Base-by-base conservation (phyloP, 2,888 invertebrate species). In the Athripsodes cinereus region DNA sequence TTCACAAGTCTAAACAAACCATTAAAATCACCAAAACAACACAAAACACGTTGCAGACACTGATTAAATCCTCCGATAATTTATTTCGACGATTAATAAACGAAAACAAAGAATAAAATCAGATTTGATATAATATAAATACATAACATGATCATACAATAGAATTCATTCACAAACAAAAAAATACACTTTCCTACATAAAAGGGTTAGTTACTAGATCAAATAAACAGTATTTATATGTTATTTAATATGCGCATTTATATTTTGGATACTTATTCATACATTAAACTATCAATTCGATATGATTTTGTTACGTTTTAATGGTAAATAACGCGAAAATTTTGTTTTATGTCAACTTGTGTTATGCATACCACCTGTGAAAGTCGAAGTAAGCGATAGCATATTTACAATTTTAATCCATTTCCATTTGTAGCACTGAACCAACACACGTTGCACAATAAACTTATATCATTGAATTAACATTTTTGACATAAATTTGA, bases 361-460 rank as follows among this genome's bases (percentile, higher is more conserved):
- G 65, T 70, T 69, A 67, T 68, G 65, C 64, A 59, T 70, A 76
- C 77, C 78, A 78, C 78, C 78, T 78, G 78, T 78, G 77, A 74
- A 72, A 68, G 68, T 69, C 71, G 74, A 73, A 74, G 73, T 75
- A 73, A 68, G 70, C 65, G 67, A 54, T 55, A 58, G 56, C 59
- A 55, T 44, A 57, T 53, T n/a, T 62, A 48, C 51, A 54, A 54
- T 40, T 52, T 34, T 50, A 46, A n/a, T 44, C 46, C 18, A 51
- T 31, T 19, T 20, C 35, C 20, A 53, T 22, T 52, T 47, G 52
- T 13, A 56, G 22, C 59, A 59, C 59, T 59, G 55, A 52, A 57
- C 52, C 22, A 48, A 52, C 57, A 52, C 57, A 18, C 31, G 22
- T 53, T 21, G 34, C 56, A 50, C 56, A 59, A 59, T 18, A 48